Percentiles rank a stretch among this genome's conserved stretches.
phyloP scores from a whole-genome alignment of 2,113 vertebrate species.

The Hystrix cristata region DNA sequence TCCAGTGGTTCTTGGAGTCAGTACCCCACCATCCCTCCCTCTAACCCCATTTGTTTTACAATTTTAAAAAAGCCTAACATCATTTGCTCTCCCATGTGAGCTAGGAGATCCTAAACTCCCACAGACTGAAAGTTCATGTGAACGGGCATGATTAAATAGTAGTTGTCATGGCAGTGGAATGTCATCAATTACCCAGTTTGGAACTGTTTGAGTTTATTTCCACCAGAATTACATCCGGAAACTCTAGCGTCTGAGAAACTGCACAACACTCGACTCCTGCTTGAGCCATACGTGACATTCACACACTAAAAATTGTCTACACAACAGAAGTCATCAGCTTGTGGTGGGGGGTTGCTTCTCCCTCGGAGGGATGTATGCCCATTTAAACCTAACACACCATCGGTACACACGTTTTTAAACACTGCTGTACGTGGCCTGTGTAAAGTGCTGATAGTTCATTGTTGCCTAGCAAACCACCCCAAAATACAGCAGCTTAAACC shows the following conservation, averaged over 20 bases:
- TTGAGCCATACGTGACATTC: not conserved
- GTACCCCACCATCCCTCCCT: not conserved
- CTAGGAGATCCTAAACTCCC: constrained; percentile 12
- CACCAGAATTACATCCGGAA: constrained; percentile 56
- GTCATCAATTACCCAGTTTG: constrained; percentile 63
- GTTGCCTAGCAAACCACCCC: not conserved
- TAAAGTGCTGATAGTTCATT: not conserved
- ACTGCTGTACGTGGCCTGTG: not conserved
- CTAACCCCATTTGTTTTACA: not conserved
- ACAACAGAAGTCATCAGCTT: not conserved
- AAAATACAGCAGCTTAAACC: not conserved
- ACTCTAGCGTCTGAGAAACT: constrained; percentile 34
- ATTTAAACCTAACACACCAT: not conserved
- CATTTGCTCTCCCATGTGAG: constrained; percentile 29
- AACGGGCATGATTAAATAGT: constrained; percentile 65
- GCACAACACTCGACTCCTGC: not conserved
- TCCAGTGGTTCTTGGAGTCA: not conserved
- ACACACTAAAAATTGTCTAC: not conserved
- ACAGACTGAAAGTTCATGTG: constrained; percentile 57
- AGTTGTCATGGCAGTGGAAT: constrained; percentile 68
- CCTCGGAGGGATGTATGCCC: not conserved
- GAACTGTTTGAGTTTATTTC: constrained; percentile 52
- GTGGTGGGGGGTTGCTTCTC: not conserved
- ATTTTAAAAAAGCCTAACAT: not conserved
- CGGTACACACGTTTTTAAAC: not conserved